Percentiles rank a stretch among this genome's conserved stretches.
Evolutionary conservation across 2,797 vertebrate species (phyloP).

Genomic region (Picus viridis): DNA sequence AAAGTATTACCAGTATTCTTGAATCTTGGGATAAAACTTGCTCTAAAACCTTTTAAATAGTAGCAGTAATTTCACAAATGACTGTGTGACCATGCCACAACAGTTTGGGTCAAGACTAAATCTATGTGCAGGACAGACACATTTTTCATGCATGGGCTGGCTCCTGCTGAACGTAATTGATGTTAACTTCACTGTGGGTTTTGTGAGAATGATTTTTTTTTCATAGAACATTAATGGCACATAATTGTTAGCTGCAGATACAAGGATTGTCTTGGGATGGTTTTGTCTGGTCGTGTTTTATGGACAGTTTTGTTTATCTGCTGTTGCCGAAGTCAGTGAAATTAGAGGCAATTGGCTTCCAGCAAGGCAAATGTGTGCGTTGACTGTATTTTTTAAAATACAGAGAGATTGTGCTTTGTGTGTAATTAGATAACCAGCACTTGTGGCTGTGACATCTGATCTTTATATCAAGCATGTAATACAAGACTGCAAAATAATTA

Average conservation of each 20-base stretch:
- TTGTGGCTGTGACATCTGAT: conserved; percentile 1
- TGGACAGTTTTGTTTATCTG: background rate
- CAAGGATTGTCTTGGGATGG: background rate
- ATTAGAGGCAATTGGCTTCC: background rate
- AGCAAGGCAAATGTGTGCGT: background rate
- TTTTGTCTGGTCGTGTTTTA: background rate
- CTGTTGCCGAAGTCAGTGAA: background rate
- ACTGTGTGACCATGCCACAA: background rate
- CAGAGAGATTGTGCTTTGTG: background rate
- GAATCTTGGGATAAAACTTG: background rate
- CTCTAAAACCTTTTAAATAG: background rate
- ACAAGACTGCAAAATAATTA: conserved; percentile 4
- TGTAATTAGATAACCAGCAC: conserved; percentile 8
- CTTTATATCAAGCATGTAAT: background rate
- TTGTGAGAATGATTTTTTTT: background rate
- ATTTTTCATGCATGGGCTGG: background rate
- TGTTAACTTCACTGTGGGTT: background rate
- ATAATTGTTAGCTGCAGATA: background rate
- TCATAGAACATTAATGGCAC: background rate
- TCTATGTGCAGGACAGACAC: background rate
- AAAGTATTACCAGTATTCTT: background rate
- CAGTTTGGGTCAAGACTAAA: background rate
- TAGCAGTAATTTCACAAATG: background rate
- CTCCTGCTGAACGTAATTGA: background rate
- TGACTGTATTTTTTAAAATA: background rate